Percentiles rank a stretch among this genome's conserved stretches.
These are phyloP conservation scores for Girardinichthys multiradiatus DNA, from an alignment of 2,113 vertebrate genomes.

Conservation along the genomic window DNA sequence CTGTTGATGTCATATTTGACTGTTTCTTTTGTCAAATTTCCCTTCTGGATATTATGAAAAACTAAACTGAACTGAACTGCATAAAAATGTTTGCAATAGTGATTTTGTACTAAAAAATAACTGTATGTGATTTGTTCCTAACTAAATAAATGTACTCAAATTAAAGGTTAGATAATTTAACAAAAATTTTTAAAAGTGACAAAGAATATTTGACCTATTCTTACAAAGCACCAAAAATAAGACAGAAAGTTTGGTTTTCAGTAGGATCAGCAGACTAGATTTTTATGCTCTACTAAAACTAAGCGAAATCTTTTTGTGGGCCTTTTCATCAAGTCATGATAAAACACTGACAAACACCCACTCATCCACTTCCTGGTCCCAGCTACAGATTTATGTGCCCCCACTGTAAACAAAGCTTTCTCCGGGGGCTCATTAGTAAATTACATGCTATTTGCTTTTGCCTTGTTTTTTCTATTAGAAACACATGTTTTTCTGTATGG, in stretches of 20 bases:
- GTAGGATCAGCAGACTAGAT: neutral
- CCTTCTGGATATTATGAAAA: no score
- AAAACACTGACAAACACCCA: conserved; percentile 38
- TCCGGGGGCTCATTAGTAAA: conserved; percentile 2
- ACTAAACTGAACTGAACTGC: no score
- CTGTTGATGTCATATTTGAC: no score
- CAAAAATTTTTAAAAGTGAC: neutral
- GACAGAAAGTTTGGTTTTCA: neutral
- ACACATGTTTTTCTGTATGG: conserved; percentile 19
- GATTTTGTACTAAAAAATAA: no score
- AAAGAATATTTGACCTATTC: neutral
- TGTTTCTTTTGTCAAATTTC: no score
- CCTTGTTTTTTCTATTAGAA: conserved; percentile 17
- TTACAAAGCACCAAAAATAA: neutral
- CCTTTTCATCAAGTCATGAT: conserved; percentile 32
- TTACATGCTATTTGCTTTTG: conserved; percentile 4
- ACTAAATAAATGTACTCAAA: no score
- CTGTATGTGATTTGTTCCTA: no score
- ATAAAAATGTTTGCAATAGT: neutral
- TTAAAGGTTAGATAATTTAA: no score
- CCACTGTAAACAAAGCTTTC: conserved; percentile 30
- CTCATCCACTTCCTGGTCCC: conserved; percentile 33
- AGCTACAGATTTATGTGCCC: conserved; percentile 31
- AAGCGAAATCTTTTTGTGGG: conserved; percentile 3
- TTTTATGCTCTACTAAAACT: neutral